These are phyloP conservation scores for Theristicus caerulescens DNA, from an alignment of 2,113 vertebrate genomes.

Conservation along the genomic window DNA sequence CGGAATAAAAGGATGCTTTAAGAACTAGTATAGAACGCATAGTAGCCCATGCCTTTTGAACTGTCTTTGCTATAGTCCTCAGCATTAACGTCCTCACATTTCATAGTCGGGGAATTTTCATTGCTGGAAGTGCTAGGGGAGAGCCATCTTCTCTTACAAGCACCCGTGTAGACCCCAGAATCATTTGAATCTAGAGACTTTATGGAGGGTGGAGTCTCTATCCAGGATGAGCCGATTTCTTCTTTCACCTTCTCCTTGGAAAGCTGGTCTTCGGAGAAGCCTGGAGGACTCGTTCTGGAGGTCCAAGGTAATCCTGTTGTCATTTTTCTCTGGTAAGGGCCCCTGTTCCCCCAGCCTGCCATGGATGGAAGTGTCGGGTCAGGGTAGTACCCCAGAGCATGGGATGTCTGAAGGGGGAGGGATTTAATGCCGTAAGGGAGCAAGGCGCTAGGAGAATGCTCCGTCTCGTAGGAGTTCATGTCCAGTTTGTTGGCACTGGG, in stretches of 20 bases:
- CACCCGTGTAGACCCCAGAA: slow-evolving; percentile 89
- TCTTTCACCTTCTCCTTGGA: slow-evolving; percentile 95
- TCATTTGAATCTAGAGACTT: slow-evolving; percentile 95
- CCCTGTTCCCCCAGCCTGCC: slow-evolving; percentile 91
- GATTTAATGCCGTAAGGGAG: slow-evolving; percentile 96
- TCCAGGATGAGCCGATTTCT: slow-evolving; percentile 88
- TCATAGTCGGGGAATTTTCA: slow-evolving; percentile 95
- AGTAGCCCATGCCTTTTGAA: slow-evolving; percentile 97
- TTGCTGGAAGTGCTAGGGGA: slow-evolving; percentile 95
- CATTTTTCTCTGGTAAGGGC: slow-evolving; percentile 96
- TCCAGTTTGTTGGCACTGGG: slow-evolving; percentile 90
- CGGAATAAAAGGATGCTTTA: slow-evolving; percentile 70
- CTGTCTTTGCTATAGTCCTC: slow-evolving; percentile 96
- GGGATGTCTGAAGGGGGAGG: slow-evolving; percentile 93
- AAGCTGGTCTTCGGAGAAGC: slow-evolving; percentile 91
- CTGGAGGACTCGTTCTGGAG: slow-evolving; percentile 89
- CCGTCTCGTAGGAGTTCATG: slow-evolving; percentile 89
- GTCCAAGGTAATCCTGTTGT: slow-evolving; percentile 89
- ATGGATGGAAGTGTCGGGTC: slow-evolving; percentile 92
- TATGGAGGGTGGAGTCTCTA: slow-evolving; percentile 91
- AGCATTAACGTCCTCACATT: slow-evolving; percentile 93
- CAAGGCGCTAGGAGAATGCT: slow-evolving; percentile 91
- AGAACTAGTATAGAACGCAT: slow-evolving; percentile 95
- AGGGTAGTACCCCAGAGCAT: slow-evolving; percentile 93
- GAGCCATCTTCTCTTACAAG: slow-evolving; percentile 92